Base-by-base conservation (phyloP, 2,888 invertebrate genomes). In the Anagyrus pseudococci region DNA sequence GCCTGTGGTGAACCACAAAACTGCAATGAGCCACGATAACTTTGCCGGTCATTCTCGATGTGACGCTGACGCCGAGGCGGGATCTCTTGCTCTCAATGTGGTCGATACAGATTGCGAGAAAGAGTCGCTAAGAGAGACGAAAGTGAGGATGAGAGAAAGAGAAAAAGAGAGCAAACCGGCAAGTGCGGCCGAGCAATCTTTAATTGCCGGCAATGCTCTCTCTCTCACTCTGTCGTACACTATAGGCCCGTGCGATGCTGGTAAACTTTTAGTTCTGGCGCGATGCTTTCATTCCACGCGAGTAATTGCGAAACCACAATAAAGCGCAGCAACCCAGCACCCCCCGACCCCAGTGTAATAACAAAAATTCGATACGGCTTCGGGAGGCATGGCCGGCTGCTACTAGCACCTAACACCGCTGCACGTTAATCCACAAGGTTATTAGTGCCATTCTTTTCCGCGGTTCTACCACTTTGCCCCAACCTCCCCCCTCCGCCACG, bases 251-350 rank as follows among this genome's bases (percentile, higher is more conserved):
- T 20, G 6, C 19, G 33, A 15, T 19, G 2, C 25, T 15, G 25
- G n/a, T 15, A 22, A 52, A 58, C 58, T 66, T 66, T 62, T 53
- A 62, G 57, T 56, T 47, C 17, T 40, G 52, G 40, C 19, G 53
- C 59, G 44, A 13, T n/a, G n/a, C 44, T 52, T 47, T 49, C 54
- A 54, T 58, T 54, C 40, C 48, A 23, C 23, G 40, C 61, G 55
- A 58, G 62, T 63, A 62, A 66, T 66, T 63, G 53, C 49, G 66
- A 66, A 66, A 66, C 66, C 66, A 54, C 66, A 63, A 57, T 63
- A 66, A 66, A 66, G 58, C 60, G 48, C 58, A 57, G 53, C 52
- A 23, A n/a, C n/a, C n/a, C n/a, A n/a, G n/a, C n/a, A n/a, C n/a
- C n/a, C n/a, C n/a, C n/a, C n/a, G n/a, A n/a, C n/a, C 48, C 15